phyloP scores from a whole-genome alignment of 92 coral and sea anemone genomes.

The Muricea muricata region DNA sequence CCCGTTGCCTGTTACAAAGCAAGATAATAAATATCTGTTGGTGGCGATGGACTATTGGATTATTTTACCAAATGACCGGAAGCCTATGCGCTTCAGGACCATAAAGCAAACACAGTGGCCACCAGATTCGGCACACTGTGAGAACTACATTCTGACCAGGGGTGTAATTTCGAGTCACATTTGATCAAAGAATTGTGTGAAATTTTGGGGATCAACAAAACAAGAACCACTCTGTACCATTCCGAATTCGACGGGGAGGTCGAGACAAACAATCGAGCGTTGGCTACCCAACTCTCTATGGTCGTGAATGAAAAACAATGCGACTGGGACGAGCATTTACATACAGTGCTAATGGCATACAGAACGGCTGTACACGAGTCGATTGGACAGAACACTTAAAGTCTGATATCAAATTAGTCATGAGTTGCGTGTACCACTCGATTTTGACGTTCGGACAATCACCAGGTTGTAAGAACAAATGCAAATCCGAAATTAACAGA shows the following conservation, averaged over 20 bases:
- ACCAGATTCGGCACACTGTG: background rate
- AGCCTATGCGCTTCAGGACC: constrained; percentile 9
- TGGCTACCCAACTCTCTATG: constrained; percentile 1
- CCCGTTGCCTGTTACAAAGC: background rate
- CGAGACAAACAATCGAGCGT: background rate
- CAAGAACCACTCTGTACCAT: constrained; percentile 36
- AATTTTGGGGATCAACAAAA: background rate
- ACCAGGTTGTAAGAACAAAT: too few relatives aligned
- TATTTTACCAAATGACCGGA: constrained; percentile 44
- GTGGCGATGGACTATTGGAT: constrained; percentile 12
- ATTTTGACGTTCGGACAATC: constrained; percentile 46
- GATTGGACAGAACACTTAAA: background rate
- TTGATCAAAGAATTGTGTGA: background rate
- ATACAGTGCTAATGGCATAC: constrained; percentile 55
- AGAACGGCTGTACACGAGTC: constrained; percentile 45
- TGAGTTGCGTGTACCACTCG: constrained; percentile 47
- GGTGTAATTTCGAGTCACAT: background rate
- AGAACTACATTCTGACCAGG: background rate
- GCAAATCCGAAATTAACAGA: background rate
- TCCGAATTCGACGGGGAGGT: background rate
- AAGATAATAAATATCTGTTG: constrained; percentile 9
- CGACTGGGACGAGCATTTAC: constrained; percentile 66
- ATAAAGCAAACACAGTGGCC: constrained; percentile 17
- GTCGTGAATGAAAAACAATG: constrained; percentile 48
- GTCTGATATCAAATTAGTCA: constrained; percentile 8